Evolutionary conservation across 2,113 vertebrate species (phyloP).

Genomic region (Polypterus senegalus): DNA sequence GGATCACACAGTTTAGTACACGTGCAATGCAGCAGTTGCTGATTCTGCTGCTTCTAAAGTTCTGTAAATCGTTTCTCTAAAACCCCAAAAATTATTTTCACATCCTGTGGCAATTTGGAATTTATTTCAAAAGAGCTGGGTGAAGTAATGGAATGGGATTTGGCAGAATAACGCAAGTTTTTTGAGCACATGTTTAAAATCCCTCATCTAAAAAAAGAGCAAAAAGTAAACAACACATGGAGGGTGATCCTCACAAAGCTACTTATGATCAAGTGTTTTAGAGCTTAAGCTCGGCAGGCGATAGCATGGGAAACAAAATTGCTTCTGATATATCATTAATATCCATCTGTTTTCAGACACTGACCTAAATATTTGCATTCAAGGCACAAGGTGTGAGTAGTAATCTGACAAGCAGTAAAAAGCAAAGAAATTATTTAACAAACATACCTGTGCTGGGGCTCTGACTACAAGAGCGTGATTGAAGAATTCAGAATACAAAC

Average conservation of each 20-base stretch:
- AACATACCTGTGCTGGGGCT: too few species aligned
- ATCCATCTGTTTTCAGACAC: too few species aligned
- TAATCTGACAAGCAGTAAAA: too few species aligned
- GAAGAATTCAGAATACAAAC: too few species aligned
- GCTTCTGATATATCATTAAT: too few species aligned
- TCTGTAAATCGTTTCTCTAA: background rate
- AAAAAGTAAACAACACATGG: constrained; percentile 3
- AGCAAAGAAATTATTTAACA: too few species aligned
- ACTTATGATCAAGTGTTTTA: constrained; percentile 39
- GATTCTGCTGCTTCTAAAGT: background rate
- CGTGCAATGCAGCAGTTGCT: background rate
- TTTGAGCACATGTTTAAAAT: constrained; percentile 1
- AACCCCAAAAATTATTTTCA: background rate
- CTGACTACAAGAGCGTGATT: too few species aligned
- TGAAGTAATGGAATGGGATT: too few species aligned
- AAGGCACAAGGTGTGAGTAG: too few species aligned
- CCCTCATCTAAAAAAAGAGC: background rate
- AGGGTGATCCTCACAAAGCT: constrained; percentile 34
- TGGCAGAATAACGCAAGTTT: too few species aligned
- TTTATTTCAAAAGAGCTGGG: background rate
- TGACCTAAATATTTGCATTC: too few species aligned
- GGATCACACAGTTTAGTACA: background rate
- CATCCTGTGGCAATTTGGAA: background rate
- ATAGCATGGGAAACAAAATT: too few species aligned
- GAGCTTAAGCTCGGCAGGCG: constrained; percentile 29